Conservation (phyloP, 2,797 vertebrate genomes). For the Molossus alvarezi region DNA sequence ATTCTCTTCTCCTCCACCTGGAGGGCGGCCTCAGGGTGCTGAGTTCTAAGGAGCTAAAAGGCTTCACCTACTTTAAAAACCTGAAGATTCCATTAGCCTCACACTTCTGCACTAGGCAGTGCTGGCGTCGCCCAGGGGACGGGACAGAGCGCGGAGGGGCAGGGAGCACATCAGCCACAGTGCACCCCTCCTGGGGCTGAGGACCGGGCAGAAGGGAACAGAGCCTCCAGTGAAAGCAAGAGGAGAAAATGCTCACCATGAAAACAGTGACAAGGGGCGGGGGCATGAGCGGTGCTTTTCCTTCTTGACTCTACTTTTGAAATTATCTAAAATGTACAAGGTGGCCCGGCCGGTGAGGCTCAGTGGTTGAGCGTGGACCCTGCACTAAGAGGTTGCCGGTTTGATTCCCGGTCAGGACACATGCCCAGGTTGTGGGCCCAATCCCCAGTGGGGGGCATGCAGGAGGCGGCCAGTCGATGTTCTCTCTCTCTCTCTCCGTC, state of each 20-base stretch:
- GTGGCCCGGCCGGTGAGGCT: too few relatives aligned
- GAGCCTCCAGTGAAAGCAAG: not conserved
- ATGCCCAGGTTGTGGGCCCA: too few relatives aligned
- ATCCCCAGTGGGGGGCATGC: too few relatives aligned
- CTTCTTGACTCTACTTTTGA: not conserved
- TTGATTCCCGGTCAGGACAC: too few relatives aligned
- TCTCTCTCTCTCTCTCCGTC: too few relatives aligned
- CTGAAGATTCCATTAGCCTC: not conserved
- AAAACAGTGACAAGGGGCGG: not conserved
- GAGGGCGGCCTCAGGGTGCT: not conserved
- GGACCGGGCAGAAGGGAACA: not conserved
- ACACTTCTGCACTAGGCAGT: not conserved
- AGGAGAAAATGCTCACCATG: not conserved
- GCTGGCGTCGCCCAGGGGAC: not conserved
- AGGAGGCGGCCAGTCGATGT: too few relatives aligned
- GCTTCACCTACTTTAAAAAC: not conserved
- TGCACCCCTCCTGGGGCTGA: fast-evolving
- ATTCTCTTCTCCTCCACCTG: not conserved
- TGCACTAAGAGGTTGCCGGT: too few relatives aligned
- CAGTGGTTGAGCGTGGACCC: too few relatives aligned
- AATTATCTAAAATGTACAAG: not conserved
- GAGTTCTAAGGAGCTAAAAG: not conserved
- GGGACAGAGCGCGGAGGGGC: fast-evolving
- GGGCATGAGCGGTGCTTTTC: not conserved
- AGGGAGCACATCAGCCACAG: not conserved